Evolutionary conservation across 1,140 invertebrate genomes (phyloP), one percentile per base, ranked within the genome.

Genomic region (Lanistes nyassanus): DNA sequence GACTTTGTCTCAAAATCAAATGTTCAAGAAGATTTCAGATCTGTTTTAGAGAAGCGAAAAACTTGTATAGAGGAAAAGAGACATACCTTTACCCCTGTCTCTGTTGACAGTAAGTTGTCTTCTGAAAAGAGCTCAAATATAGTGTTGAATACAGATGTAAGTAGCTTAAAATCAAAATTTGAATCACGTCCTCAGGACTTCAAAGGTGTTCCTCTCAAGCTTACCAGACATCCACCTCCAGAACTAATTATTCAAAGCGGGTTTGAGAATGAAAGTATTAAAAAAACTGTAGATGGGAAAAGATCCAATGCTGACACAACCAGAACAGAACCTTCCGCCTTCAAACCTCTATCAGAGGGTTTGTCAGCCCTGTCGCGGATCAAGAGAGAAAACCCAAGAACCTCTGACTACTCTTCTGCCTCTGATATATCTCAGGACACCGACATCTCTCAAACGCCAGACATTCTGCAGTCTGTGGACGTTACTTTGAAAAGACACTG

Each of bases 21-120:
- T 5, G 70, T 60, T 55, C 70, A 72, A 72, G 26, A 21, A n/a
- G 70, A 72, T 29, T 60, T 72, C 36, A 72, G 56, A 37, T 72
- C 70, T 42, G 70, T 72, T 11, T 55, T 72, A 34, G 56, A 51
- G 29, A 70, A 70, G n/a, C 7, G 21, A n/a, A 72, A 42, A 62
- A 21, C 31, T 23, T 29, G 29, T 23, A 36, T 16, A 4, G 53
- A 60, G 5, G 70, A 72, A 4, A 60, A 31, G 26, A 37, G 60
- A 62, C n/a, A 36, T 21, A 7, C 13, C 16, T n/a, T 31, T 9
- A 23, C 56, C 21, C 29, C 56, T 60, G 9, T 26, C 7, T 47
- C 42, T 11, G 19, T 29, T 4, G 65, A 23, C 23, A 37, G 65
- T n/a, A 42, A 37, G 65, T 3, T 21, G 39, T 67, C 65, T 6